Base-by-base conservation (phyloP, 1,140 invertebrate species). In the Galleria mellonella region DNA sequence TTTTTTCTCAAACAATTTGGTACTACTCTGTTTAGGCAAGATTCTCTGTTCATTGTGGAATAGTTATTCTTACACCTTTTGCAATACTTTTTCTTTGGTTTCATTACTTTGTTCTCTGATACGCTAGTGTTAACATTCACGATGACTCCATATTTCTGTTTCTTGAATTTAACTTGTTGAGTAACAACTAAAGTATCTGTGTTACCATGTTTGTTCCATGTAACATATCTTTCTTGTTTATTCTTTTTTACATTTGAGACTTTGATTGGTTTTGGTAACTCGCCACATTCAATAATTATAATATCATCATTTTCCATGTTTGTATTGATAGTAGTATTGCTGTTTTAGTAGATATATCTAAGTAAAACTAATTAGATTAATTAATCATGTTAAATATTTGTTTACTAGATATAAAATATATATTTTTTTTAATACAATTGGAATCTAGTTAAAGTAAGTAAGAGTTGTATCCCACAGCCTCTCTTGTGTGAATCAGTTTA, bases 131-230 rank as follows among this genome's bases (percentile, higher is more conserved):
- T 41, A 15, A 47, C 4, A 14, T 47, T 43, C 4, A 43, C 17
- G 1, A 55, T 15, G 36, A 47, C 50, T 14, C 42, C 43, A 28
- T 31, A 36, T n/a, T 55, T 55, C 11, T 42, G 33, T 33, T 55
- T 50, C 13, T 47, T 50, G 1, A 55, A 4, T 4, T 50, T 30
- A n/a, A 55, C 36, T 39, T 51, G 47, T 40, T 43, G 35, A 11
- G 53, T 43, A 10, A 47, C 43, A 5, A 51, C 14, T 0, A 55
- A 27, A 3, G 33, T 45, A 38, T 50, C 37, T 9, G 14, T 38
- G 2, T 47, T 51, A 11, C 14, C 15, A 4, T 37, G 17, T 23
- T 3, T 23, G 17, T 37, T 17, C 14, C 17, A 17, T 15, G 14
- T 9, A 8, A 9, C 4, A 37, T 8, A 9, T 37, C 13, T 15